phyloP scores from a whole-genome alignment of 2,113 vertebrate genomes.

The Peromyscus leucopus region DNA sequence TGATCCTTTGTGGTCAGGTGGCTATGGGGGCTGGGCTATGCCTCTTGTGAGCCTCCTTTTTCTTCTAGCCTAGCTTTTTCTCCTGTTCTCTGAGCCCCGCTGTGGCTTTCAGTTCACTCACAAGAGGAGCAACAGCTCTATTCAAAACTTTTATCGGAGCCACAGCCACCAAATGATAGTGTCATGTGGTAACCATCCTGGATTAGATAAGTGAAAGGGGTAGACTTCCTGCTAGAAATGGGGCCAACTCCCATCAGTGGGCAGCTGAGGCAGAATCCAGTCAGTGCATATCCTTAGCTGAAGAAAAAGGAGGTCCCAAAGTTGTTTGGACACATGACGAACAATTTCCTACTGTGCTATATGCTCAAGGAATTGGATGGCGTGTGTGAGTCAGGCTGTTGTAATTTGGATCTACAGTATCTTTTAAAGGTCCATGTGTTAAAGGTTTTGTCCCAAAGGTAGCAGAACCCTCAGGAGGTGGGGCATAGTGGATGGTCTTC shows the following conservation, averaged over 20 bases:
- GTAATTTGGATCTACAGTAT: not conserved
- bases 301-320: not conserved
- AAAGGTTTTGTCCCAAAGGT: not conserved
- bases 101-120: not conserved
- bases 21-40: not conserved
- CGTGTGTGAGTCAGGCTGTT: not conserved
- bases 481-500: not conserved
- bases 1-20: not conserved
- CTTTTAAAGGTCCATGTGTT: not conserved
- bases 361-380: not conserved
- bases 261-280: not conserved
- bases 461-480: not conserved
- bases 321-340: not conserved
- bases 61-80: not conserved
- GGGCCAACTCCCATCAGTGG: not conserved
- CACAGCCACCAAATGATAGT: not conserved
- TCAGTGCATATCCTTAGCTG: not conserved
- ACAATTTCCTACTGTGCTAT: not conserved
- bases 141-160: conserved; percentile 30
- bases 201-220: not conserved
- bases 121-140: not conserved
- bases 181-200: not conserved
- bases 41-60: not conserved
- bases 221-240: conserved; percentile 33
- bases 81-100: not conserved